Base-by-base conservation (phyloP, 2,888 invertebrate genomes). In the Lypha dubia region DNA sequence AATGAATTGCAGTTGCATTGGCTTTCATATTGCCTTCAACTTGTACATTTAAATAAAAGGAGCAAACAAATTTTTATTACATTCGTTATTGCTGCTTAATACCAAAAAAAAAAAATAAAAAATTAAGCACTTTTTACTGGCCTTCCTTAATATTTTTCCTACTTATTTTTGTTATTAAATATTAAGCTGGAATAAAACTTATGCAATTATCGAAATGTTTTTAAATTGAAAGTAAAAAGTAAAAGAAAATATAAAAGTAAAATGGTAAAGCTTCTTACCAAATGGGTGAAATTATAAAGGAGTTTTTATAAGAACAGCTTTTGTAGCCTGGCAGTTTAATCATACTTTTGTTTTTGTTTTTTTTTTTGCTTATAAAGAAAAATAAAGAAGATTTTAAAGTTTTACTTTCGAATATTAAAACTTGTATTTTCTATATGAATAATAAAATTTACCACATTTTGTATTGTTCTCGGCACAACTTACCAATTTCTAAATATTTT, bases 401-500 rank as follows among this genome's bases (percentile, higher is more conserved):
- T 22, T 22, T 53, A 1, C 4, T 13, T 22, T 24, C 28, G 4
- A 53, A 53, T 38, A 63, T 38, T 38, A 38, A 38, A 49, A 9
- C n/a, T 17, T 32, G 3, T 15, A 22, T 68, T 51, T 68, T 38
- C 32, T 28, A 4, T 49, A 7, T 51, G 67, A 49, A 67, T 35
- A 28, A 58, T 17, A 20, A 32, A 44, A 28, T 20, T 46, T 6
- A 46, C 24, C 7, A 24, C 1, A 20, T 58, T 35, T 17, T 74
- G 1, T 51, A 28, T 41, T 62, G 17, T 28, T 28, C 32, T 51
- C 56, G 6, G 9, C 20, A 28, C n/a, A 28, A 82, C 91, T 95
- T 93, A 98, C 98, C 96, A 91, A 98, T 97, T 94, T 97, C 97
- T 89, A 98, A 94, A 93, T 98, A 98, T 91, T 98, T 97, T 91